These are phyloP conservation scores for Vidua chalybeata DNA, from an alignment of 2,113 vertebrate species.

Conservation along the genomic window DNA sequence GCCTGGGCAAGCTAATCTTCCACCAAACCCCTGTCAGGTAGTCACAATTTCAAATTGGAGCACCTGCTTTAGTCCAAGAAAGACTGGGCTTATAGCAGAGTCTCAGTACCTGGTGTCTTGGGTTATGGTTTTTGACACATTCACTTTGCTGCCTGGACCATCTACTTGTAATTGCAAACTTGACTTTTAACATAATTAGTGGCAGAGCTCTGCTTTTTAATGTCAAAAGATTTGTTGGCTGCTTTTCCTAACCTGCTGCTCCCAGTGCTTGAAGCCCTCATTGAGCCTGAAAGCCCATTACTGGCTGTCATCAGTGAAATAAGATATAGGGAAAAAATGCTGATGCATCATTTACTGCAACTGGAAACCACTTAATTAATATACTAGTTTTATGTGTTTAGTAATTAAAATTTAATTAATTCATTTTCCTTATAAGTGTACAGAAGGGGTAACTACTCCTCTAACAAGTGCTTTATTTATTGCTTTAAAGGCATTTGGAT, in stretches of 20 bases:
- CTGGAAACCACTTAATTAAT: conserved; percentile 75
- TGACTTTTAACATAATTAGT: conserved; percentile 78
- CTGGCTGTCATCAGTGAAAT: conserved; percentile 71
- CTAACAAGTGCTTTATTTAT: conserved; percentile 48
- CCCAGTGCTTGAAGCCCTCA: background rate
- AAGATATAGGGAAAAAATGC: conserved; percentile 62
- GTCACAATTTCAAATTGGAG: background rate
- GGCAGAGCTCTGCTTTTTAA: conserved; percentile 68
- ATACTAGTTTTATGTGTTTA: conserved; percentile 65
- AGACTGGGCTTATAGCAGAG: background rate
- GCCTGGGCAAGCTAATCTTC: background rate
- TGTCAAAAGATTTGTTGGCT: conserved; percentile 70
- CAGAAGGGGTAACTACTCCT: conserved; percentile 22
- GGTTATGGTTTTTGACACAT: conserved; percentile 37
- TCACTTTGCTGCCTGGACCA: conserved; percentile 58
- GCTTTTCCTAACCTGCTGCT: conserved; percentile 23
- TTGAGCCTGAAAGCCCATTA: conserved; percentile 61
- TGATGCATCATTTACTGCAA: conserved; percentile 59
- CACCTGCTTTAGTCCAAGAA: background rate
- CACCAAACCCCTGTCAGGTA: background rate
- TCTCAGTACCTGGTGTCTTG: background rate
- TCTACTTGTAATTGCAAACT: conserved; percentile 49
- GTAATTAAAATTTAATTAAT: conserved; percentile 76
- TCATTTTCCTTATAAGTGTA: background rate
- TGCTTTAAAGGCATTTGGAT: conserved; percentile 38